Evolutionary conservation across 2,113 vertebrate species (phyloP).

Genomic region (Antechinus stuartii): DNA sequence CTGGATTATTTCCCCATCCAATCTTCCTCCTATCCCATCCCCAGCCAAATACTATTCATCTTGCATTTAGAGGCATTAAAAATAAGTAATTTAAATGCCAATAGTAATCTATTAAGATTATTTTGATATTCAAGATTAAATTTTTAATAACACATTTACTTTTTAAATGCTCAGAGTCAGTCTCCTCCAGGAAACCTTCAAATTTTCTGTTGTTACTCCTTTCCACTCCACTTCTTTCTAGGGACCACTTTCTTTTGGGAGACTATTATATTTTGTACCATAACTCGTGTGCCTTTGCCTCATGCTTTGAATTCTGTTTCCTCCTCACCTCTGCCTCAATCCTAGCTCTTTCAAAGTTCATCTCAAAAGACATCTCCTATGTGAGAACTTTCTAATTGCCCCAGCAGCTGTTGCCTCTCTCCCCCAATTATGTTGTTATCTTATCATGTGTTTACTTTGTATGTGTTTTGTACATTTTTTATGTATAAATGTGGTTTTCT

Average conservation of each 20-base stretch:
- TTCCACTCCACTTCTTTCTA: too few species aligned
- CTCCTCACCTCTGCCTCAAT: not conserved
- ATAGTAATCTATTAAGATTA: not conserved
- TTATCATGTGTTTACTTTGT: not conserved
- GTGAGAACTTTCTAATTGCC: not conserved
- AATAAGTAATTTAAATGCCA: not conserved
- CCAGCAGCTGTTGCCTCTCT: not conserved
- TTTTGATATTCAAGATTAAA: not conserved
- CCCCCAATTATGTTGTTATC: too few species aligned
- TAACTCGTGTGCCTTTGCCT: not conserved
- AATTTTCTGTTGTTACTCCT: not conserved
- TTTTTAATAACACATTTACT: not conserved
- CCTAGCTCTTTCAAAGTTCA: not conserved
- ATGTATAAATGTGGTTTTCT: not conserved
- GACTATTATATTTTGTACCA: not conserved
- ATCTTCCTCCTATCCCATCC: too few species aligned
- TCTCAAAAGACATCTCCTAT: not conserved
- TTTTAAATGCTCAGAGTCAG: not conserved
- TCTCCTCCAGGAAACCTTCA: not conserved
- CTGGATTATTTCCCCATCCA: not conserved
- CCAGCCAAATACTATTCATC: not conserved
- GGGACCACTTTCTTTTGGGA: not conserved
- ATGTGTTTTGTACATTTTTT: not conserved
- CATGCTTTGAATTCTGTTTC: not conserved
- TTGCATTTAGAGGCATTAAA: not conserved